phyloP scores from a whole-genome alignment of 2,797 vertebrate species.

The Protonibea diacanthus region DNA sequence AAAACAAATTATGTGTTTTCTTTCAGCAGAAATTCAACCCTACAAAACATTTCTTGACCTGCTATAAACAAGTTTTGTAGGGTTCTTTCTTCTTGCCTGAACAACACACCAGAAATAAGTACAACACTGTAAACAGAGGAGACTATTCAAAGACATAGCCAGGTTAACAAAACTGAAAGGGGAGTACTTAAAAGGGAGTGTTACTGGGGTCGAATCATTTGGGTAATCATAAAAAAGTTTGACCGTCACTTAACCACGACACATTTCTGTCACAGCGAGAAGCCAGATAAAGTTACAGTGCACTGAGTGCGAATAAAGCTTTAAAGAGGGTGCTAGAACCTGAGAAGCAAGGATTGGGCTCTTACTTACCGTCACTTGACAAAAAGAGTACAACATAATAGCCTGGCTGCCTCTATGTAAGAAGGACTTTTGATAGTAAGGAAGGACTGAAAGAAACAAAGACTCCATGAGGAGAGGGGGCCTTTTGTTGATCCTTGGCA shows the following conservation, averaged over 20 bases:
- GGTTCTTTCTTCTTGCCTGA: neutral
- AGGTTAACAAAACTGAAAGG: neutral
- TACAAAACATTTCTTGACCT: neutral
- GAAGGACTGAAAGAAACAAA: conserved; percentile 65
- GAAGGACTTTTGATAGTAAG: conserved; percentile 45
- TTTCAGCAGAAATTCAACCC: neutral
- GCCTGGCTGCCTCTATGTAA: conserved; percentile 44
- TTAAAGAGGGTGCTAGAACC: conserved; percentile 50
- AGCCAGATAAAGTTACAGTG: conserved; percentile 51
- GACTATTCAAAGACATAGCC: neutral
- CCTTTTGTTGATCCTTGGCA: conserved; percentile 62
- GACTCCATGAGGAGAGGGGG: conserved; percentile 52
- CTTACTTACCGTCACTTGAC: conserved; percentile 56
- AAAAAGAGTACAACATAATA: conserved; percentile 70
- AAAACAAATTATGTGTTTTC: neutral
- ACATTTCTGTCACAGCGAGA: conserved; percentile 34
- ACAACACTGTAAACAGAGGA: neutral
- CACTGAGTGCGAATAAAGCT: conserved; percentile 48
- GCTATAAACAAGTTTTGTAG: too few relatives aligned
- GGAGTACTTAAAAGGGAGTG: neutral
- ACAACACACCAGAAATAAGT: neutral
- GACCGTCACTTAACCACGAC: conserved; percentile 6
- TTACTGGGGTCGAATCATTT: neutral
- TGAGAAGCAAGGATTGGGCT: conserved; percentile 48
- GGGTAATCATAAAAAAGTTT: neutral